Base-by-base conservation (phyloP, 2,797 vertebrate genomes). In the Crypturellus tataupa region DNA sequence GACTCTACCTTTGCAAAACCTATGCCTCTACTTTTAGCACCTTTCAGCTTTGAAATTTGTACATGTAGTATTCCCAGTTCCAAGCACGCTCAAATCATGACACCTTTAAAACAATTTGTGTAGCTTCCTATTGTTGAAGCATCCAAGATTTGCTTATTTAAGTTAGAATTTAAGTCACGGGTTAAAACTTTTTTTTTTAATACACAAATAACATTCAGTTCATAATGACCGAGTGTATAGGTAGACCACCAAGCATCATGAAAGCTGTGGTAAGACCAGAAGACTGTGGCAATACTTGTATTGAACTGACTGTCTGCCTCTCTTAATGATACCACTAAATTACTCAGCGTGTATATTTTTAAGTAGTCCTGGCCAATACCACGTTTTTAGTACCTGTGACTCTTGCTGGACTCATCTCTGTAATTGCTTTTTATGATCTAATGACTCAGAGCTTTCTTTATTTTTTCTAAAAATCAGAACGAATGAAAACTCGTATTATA, bases 361-460 rank as follows among this genome's bases (percentile, higher is more conserved):
- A n/a, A 90, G 51, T 6, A 4, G 33, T 82, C 35, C 70, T 68
- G 56, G 79, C 60, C 68, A 88, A n/a, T 56, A 80, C 56, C 17
- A 21, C 40, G 29, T 15, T 81, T 93, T 84, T 85, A 82, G 64
- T 56, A 60, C 80, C 35, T n/a, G 60, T 96, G 53, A 80, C 56
- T 86, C 75, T 23, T 79, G 60, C 33, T 75, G 83, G 80, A 18
- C 56, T 93, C 75, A 82, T 77, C 60, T 80, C 64, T 79, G 27
- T 91, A 91, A 91, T 89, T 91, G 75, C 58, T 81, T 96, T 94
- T 85, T 70, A 70, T 87, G 71, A 86, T 60, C 2, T 11, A 91
- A 84, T 93, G 71, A 85, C 76, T 93, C 51, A 88, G 35, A 84
- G 12, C 60, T 93, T 49, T 27, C 20, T n/a, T n/a, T 44, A 58